Base-by-base conservation (phyloP, 2,888 invertebrate species). In the Euplagia quadripunctaria region DNA sequence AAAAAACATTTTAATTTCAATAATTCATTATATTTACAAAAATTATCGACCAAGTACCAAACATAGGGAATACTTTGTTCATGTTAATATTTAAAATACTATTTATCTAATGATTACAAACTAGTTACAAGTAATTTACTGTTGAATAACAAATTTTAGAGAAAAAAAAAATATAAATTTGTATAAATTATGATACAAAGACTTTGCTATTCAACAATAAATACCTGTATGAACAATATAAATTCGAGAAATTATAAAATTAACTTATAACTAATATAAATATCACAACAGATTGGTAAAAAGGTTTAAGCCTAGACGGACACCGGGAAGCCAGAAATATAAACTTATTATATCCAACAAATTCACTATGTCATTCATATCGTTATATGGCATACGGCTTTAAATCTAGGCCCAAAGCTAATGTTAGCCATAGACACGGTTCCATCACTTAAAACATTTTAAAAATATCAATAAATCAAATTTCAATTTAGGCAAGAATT, bases 11-110 rank as follows among this genome's bases (percentile, higher is more conserved):
- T 77, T 74, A 82, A 77, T 80, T 80, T 77, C 58, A 78, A 78
- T 77, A 73, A 74, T 73, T 70, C 14, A 77, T 68, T 78, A 76
- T 79, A 86, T 86, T 84, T 87, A 87, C 86, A 87, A 80, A 46
- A 77, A 70, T 55, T 69, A 73, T 78, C 78, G 51, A 85, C 84
- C 82, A 85, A 85, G 85, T 87, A 86, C 85, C 83, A 77, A 82
- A 82, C 68, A 58, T 78, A 70, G 43, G 79, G 70, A 82, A 81
- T 78, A 83, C 73, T 77, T 75, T 61, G 43, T 43, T 17, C 41
- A 67, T 66, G 75, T 64, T 61, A 79, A 73, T 71, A 77, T 75
- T 74, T 43, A 70, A 73, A 67, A 55, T 11, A 51, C 49, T 64
- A 31, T 16, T 43, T 67, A 70, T 3, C 17, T 70, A 70, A 70